Base-by-base conservation (phyloP, 2,888 invertebrate species). In the Phalangium opilio region DNA sequence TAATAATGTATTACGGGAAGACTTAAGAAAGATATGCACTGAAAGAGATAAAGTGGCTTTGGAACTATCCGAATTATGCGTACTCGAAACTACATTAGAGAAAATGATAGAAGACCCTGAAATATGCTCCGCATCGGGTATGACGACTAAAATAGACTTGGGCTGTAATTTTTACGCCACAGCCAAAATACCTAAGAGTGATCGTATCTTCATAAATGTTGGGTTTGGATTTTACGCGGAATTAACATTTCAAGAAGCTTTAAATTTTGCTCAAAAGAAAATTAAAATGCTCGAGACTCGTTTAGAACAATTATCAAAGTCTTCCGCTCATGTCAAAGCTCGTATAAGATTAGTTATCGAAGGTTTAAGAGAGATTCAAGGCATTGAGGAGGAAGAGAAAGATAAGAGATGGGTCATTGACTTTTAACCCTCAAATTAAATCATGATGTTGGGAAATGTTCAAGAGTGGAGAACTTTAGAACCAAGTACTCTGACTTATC, bases 141-240 rank as follows among this genome's bases (percentile, higher is more conserved):
- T 78, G 43, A 78, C 78, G 59, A 78, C 79, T 0, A 73, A 79
- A 67, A 73, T 87, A 20, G 82, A 87, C 62, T 67, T 89, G 27
- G 87, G 87, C n/a, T 79, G 81, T 57, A 82, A 81, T 63, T 80
- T 85, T 56, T 87, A 82, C 59, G 77, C 83, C 63, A 79, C 85
- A 63, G 83, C 83, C 0, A 69, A 76, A 46, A 76, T 85, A 27
- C 61, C 64, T 2, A 77, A 82, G 61, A 69, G 77, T 1, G 74
- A 77, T 0, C 72, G 66, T 36, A 74, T 87, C 44, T 67, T 79
- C 19, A 72, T 87, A 19, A 75, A 81, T 61, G 68, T 87, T 50
- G 87, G 87, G 1, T 73, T 80, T 56, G 79, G 81, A 45, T 73
- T 79, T 59, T 85, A 73, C 63, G 66, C 86, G 32, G 82, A 85